Evolutionary conservation across 2,113 vertebrate genomes (phyloP).

Genomic region (Oreocharis arfaki): DNA sequence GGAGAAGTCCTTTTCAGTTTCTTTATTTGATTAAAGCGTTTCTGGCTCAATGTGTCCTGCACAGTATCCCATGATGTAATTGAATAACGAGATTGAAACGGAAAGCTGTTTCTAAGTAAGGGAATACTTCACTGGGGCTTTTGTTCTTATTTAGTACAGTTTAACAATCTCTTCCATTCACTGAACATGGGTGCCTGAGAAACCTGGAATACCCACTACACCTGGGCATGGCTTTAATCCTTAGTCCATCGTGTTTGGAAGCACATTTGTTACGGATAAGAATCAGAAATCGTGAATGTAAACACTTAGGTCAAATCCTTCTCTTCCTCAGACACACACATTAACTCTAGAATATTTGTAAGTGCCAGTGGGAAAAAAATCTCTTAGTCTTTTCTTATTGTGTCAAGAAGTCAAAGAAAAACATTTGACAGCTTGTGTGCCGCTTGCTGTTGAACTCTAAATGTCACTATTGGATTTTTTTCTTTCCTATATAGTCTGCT

Average conservation of each 20-base stretch:
- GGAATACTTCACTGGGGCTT: conserved; percentile 44
- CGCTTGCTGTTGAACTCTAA: neutral
- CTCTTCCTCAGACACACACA: neutral
- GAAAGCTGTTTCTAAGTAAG: conserved; percentile 51
- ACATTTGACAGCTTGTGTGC: neutral
- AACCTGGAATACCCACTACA: neutral
- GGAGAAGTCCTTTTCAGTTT: conserved; percentile 17
- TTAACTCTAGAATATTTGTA: neutral
- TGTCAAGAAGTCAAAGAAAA: neutral
- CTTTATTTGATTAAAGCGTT: conserved; percentile 29
- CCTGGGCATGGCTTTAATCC: neutral
- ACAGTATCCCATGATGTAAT: conserved; percentile 30
- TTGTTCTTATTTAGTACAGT: conserved; percentile 29
- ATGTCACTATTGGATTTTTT: neutral
- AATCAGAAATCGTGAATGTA: neutral
- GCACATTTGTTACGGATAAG: neutral
- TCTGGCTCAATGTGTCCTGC: neutral
- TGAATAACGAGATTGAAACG: conserved; percentile 16
- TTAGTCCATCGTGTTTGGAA: neutral
- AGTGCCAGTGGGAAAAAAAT: neutral
- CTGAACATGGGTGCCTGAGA: neutral
- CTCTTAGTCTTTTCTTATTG: neutral
- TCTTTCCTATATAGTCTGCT: neutral
- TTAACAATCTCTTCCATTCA: conserved; percentile 57
- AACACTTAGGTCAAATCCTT: neutral